Base-by-base conservation (phyloP, 2,888 invertebrate genomes). In the Synanthedon tipuliformis region DNA sequence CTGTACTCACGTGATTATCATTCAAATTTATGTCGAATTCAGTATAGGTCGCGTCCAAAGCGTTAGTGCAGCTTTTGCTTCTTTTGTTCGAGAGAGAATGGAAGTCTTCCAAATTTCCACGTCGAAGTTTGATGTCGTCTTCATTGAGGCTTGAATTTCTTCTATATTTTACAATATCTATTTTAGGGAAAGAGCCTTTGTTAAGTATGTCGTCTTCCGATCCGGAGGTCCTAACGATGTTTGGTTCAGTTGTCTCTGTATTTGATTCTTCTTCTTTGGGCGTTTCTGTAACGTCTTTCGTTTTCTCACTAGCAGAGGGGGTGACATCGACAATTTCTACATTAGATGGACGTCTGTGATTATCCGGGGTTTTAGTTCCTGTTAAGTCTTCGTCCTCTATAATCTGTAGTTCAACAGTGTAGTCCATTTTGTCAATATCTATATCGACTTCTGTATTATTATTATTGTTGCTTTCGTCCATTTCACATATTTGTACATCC, bases 101-200 rank as follows among this genome's bases (percentile, higher is more conserved):
- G 57, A 81, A 85, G 57, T 86, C 85, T 71, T 86, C 84, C 61
- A 85, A 69, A 59, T 85, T 83, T 8, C 82, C 86, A 60, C 87
- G 69, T 45, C 86, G 69, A 53, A 85, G 66, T 64, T 71, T 69
- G 52, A 87, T 79, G 18, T 87, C 84, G 55, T 87, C 83, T 57
- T 85, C 86, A 55, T 86, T 83, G 8, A 87, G 75, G 59, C 88
- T 88, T 10, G 85, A 85, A 61, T 85, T 87, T 65, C 85, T 73
- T 65, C 86, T 78, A 61, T 86, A 87, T 57, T 70, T 78, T 40
- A 61, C 59, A 51, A 87, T 88, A 53, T 88, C 78, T 55, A 87
- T 61, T 71, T 88, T 88, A 53, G 73, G 71, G 60, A 86, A 86
- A 54, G 77, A 65, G 16, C 69, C 68, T 52, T 79, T 69, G 41